Evolutionary conservation across 2,797 vertebrate genomes (phyloP).

Genomic region (Acestrorhynchus altus): DNA sequence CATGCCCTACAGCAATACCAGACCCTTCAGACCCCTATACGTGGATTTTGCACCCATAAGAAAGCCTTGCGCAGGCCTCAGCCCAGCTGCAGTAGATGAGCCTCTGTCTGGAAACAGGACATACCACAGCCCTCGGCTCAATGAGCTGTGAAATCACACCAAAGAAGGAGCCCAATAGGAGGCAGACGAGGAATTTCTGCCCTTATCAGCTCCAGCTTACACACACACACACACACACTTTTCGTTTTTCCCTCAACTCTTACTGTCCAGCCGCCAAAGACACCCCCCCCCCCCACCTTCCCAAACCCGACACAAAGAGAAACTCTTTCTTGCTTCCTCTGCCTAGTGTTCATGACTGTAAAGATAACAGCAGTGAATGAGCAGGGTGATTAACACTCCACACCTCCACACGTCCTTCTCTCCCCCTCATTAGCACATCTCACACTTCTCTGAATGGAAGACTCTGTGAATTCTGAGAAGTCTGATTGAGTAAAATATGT

Average conservation of each 20-base stretch:
- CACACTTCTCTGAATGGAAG: conserved; percentile 14
- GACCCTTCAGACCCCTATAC: conserved; percentile 27
- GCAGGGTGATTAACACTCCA: conserved; percentile 22
- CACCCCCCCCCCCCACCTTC: not conserved
- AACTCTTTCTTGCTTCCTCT: conserved; percentile 10
- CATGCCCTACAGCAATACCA: not conserved
- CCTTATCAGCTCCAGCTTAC: conserved; percentile 47
- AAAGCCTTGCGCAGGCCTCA: conserved; percentile 12
- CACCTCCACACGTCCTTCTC: conserved; percentile 32
- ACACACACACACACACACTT: not conserved
- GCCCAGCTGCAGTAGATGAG: conserved; percentile 39
- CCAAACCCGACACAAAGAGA: conserved; percentile 14
- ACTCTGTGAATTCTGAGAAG: conserved; percentile 38
- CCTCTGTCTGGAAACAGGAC: conserved; percentile 56
- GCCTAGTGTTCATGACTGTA: not conserved
- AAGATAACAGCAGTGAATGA: conserved; percentile 30
- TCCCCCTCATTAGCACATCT: conserved; percentile 41
- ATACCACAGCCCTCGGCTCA: conserved; percentile 60
- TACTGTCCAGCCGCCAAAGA: conserved; percentile 6
- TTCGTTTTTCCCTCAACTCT: conserved; percentile 23
- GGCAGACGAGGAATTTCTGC: conserved; percentile 61
- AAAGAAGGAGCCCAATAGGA: conserved; percentile 58
- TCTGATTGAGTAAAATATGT: not conserved
- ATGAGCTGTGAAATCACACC: conserved; percentile 66
- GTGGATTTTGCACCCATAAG: conserved; percentile 79